Conservation (phyloP, 2,797 vertebrate species). For the Rhodeus uyekii region DNA sequence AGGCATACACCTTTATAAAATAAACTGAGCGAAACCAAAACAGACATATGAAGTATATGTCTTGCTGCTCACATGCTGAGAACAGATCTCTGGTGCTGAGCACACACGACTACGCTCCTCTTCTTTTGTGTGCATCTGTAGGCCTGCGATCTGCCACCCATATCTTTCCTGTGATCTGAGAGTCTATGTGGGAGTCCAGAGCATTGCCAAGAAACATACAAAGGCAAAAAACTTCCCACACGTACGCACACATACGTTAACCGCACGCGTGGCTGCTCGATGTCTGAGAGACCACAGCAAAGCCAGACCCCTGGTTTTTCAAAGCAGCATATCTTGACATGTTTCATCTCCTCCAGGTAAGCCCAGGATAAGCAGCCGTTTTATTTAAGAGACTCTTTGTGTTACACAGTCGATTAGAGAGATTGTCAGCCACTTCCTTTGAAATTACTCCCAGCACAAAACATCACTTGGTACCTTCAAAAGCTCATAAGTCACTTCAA, state of each 20-base stretch:
- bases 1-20: background rate
- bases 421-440: constrained; percentile 57
- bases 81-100: constrained; percentile 40
- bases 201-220: constrained; percentile 55
- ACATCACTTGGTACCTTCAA: constrained; percentile 48
- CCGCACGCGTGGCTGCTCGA: constrained; percentile 36
- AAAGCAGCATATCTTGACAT: constrained; percentile 48
- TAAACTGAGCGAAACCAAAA: background rate
- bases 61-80: constrained; percentile 15
- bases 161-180: constrained; percentile 59
- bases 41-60: background rate
- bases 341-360: constrained; percentile 57
- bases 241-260: constrained; percentile 25
- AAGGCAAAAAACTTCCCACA: constrained; percentile 46
- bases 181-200: constrained; percentile 57
- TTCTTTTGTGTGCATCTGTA: constrained; percentile 55
- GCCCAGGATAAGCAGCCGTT: constrained; percentile 53
- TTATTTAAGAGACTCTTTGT: constrained; percentile 52
- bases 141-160: constrained; percentile 58
- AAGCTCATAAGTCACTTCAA: constrained; percentile 46
- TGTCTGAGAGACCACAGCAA: constrained; percentile 54
- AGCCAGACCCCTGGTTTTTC: constrained; percentile 39
- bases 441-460: constrained; percentile 46
- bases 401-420: constrained; percentile 54
- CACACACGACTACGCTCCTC: constrained; percentile 30